These are phyloP conservation scores for Drosophila malerkotliana DNA, from an alignment of 1,140 invertebrate genomes.

Conservation along the genomic window DNA sequence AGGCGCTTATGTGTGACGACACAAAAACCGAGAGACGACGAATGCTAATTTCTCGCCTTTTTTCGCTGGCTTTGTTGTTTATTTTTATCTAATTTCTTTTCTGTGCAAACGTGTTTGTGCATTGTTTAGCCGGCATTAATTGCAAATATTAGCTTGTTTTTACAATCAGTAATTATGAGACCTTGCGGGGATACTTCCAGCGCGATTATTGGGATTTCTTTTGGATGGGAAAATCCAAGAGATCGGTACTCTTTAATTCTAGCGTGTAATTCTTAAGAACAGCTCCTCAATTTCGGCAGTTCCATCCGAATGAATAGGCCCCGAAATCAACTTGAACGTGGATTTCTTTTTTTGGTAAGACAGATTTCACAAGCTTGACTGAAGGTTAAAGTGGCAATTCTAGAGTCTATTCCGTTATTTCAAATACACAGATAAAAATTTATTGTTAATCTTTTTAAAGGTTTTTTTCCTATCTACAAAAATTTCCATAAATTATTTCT, in stretches of 20 bases:
- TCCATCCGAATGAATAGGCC: slow-evolving; percentile 24
- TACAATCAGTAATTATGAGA: slow-evolving; percentile 41
- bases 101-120: slow-evolving; percentile 22
- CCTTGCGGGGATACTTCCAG: slow-evolving; percentile 1
- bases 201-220: slow-evolving; percentile 28
- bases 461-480: too few species aligned
- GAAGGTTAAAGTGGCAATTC: slow-evolving; percentile 27
- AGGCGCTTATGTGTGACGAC: slow-evolving; percentile 52
- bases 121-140: slow-evolving; percentile 44
- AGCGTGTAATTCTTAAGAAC: slow-evolving; percentile 29
- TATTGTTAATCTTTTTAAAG: neutral
- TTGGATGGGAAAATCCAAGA: slow-evolving; percentile 20
- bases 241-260: slow-evolving; percentile 4
- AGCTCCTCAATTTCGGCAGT: neutral
- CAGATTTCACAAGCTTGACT: neutral
- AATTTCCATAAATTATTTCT: too few species aligned
- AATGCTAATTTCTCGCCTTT: slow-evolving; percentile 22
- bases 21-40: slow-evolving; percentile 17
- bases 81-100: slow-evolving; percentile 38
- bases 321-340: slow-evolving; percentile 24
- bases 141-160: slow-evolving; percentile 40
- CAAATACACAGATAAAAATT: neutral
- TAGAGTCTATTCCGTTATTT: slow-evolving; percentile 3
- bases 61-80: slow-evolving; percentile 24
- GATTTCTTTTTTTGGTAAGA: slow-evolving; percentile 19